These are phyloP conservation scores for Crossocerus cetratus DNA, from an alignment of 2,888 invertebrate species.

Conservation along the genomic window DNA sequence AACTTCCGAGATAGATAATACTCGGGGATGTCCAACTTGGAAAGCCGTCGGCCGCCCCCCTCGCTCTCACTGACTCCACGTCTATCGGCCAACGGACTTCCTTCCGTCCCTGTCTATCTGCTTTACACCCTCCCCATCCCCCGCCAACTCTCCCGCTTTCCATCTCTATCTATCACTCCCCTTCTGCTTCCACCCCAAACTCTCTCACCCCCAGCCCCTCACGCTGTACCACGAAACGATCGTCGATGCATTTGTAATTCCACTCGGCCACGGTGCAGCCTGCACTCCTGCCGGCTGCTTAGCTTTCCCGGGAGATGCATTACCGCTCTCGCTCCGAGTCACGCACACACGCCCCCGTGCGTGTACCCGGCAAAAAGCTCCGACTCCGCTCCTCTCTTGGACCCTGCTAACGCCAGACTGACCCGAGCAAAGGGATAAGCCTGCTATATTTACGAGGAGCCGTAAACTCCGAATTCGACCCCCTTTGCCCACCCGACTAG, in stretches of 20 bases:
- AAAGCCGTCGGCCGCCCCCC: slow-evolving; percentile 41
- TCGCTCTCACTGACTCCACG: slow-evolving; percentile 1
- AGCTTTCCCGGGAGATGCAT: too few relatives aligned
- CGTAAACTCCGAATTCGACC: slow-evolving; percentile 2
- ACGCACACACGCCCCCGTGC: too few relatives aligned
- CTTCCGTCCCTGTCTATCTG: slow-evolving; percentile 14
- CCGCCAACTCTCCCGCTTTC: neutral
- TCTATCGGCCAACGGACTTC: neutral
- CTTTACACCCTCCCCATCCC: slow-evolving; percentile 1
- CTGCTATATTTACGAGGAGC: slow-evolving; percentile 37
- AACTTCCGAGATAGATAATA: slow-evolving; percentile 71
- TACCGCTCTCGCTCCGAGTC: too few relatives aligned
- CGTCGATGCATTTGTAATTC: slow-evolving; percentile 42
- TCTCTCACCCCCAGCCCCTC: neutral
- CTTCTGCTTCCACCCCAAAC: neutral
- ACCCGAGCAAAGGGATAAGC: slow-evolving; percentile 7
- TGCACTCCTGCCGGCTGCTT: slow-evolving; percentile 37
- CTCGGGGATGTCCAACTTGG: slow-evolving; percentile 60
- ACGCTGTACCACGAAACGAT: neutral
- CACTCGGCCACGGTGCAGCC: slow-evolving; percentile 48
- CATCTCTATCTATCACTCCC: neutral
- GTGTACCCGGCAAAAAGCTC: too few relatives aligned
- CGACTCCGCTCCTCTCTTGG: too few relatives aligned
- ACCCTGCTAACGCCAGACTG: neutral
- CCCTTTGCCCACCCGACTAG: too few relatives aligned